Evolutionary conservation across 2,113 vertebrate genomes (phyloP).

Genomic region (Eulemur macaco): DNA sequence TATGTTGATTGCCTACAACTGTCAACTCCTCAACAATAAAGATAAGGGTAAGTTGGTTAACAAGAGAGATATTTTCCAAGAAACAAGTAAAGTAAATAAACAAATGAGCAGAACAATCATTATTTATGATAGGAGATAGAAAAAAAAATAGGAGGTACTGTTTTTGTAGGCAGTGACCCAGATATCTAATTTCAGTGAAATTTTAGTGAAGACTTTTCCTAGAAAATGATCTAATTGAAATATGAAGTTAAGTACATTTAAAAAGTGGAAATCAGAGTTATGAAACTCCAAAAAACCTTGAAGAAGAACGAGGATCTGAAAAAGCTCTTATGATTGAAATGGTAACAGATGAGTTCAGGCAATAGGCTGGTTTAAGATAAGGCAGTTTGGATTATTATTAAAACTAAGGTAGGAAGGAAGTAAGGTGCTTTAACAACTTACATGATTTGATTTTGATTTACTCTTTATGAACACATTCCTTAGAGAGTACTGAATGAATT

Average conservation of each 20-base stretch:
- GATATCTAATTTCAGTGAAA: background rate
- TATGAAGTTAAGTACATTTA: background rate
- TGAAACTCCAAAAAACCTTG: background rate
- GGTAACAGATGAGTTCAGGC: background rate
- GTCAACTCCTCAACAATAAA: background rate
- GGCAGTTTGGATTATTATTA: background rate
- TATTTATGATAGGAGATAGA: background rate
- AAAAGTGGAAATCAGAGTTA: background rate
- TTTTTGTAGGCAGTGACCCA: background rate
- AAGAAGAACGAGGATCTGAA: background rate
- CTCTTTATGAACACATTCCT: background rate
- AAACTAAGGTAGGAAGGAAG: background rate
- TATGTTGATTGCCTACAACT: background rate
- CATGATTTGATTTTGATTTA: background rate
- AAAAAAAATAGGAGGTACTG: background rate
- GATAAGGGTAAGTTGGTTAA: background rate
- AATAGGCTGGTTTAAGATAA: background rate
- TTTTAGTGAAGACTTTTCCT: background rate
- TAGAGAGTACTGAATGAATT: background rate
- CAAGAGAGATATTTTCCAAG: background rate
- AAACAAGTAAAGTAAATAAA: background rate
- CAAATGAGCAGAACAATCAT: background rate
- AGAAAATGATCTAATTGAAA: background rate
- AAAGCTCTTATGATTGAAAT: background rate
- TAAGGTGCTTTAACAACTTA: background rate